Evolutionary conservation across 2,113 vertebrate species (phyloP).

Genomic region (Nestor notabilis): DNA sequence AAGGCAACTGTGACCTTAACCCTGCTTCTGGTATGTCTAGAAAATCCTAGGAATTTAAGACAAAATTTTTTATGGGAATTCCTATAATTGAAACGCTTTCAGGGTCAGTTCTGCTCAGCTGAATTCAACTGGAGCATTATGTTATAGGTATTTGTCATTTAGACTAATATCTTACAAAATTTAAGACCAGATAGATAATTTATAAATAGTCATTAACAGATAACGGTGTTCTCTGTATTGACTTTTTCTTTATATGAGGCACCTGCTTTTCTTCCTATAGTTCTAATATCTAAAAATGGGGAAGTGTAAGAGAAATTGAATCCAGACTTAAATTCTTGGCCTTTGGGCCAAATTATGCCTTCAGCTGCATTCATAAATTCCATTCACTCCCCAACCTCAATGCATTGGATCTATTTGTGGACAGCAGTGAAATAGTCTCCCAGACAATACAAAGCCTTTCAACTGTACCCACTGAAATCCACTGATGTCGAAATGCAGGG

Average conservation of each 20-base stretch:
- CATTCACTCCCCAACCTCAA: neutral
- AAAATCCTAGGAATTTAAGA: neutral
- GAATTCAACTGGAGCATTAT: neutral
- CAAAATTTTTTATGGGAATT: neutral
- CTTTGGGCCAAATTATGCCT: neutral
- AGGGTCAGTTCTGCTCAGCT: neutral
- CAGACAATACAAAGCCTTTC: neutral
- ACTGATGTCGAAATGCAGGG: neutral
- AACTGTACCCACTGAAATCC: neutral
- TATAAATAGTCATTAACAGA: neutral
- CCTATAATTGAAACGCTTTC: neutral
- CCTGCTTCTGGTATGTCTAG: neutral
- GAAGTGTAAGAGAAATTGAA: neutral
- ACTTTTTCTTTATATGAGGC: neutral
- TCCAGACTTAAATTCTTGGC: neutral
- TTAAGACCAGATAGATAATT: neutral
- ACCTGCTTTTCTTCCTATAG: neutral
- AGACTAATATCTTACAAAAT: neutral
- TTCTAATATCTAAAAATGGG: neutral
- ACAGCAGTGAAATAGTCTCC: neutral
- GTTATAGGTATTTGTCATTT: neutral
- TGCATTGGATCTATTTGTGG: neutral
- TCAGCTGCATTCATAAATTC: neutral
- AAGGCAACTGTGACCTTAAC: neutral
- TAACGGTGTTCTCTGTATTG: accelerated